A percentile compares a stretch with the other conserved stretches of the same genome.
Conservation (phyloP, 2,113 vertebrate genomes). For the Astur gentilis region DNA sequence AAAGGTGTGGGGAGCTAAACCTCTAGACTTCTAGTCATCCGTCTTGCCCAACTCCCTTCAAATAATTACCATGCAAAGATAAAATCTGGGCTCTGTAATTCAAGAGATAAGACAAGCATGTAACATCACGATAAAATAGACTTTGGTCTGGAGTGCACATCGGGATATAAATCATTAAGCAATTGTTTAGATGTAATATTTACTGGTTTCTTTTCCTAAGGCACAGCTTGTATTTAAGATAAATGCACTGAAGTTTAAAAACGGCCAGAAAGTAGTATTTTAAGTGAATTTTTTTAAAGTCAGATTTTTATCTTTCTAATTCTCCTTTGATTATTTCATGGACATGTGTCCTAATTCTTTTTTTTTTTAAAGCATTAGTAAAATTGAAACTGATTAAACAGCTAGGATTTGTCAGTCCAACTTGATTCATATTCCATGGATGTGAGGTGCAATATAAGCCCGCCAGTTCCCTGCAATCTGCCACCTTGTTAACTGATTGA, state of each 20-base stretch:
- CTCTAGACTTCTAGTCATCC: not conserved
- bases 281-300: not conserved
- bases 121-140: not conserved
- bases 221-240: not conserved
- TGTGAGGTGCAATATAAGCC: not conserved
- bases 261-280: not conserved
- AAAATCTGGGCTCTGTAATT: not conserved
- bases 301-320: not conserved
- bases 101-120: not conserved
- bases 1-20: not conserved
- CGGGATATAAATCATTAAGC: not conserved
- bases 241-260: not conserved
- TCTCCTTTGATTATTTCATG: not conserved
- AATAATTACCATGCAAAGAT: not conserved
- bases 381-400: not conserved
- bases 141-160: not conserved
- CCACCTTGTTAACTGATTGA: conserved; percentile 17
- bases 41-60: not conserved
- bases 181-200: not conserved
- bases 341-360: not conserved
- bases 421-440: not conserved
- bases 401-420: not conserved
- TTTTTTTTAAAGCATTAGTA: not conserved
- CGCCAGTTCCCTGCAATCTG: not conserved
- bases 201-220: not conserved